Conservation (phyloP, 2,113 vertebrate genomes). For the Zingel zingel region DNA sequence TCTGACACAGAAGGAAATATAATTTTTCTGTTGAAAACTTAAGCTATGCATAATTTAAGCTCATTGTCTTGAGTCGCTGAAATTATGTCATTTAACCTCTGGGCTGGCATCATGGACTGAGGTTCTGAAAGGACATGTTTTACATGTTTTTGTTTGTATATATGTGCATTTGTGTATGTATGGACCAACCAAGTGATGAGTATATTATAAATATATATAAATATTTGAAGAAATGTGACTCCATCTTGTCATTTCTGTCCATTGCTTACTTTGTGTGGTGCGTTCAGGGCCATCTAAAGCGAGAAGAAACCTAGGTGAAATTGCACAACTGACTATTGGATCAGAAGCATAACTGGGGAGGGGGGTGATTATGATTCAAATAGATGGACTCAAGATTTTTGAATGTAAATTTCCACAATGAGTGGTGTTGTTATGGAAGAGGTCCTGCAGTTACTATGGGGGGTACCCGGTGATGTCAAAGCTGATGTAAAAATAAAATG, state of each 20-base stretch:
- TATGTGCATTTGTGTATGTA: slow-evolving; percentile 62
- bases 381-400: neutral
- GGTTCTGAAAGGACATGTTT: slow-evolving; percentile 44
- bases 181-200: slow-evolving; percentile 74
- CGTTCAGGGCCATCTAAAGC: slow-evolving; percentile 35
- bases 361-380: neutral
- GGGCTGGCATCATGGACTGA: slow-evolving; percentile 35
- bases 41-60: slow-evolving; percentile 80
- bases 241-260: slow-evolving; percentile 23
- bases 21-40: slow-evolving; percentile 68
- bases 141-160: slow-evolving; percentile 61
- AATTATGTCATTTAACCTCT: slow-evolving; percentile 30
- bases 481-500: slow-evolving; percentile 74
- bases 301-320: neutral
- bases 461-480: slow-evolving; percentile 80
- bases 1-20: slow-evolving; percentile 50
- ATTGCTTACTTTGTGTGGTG: slow-evolving; percentile 36
- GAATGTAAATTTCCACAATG: neutral
- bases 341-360: neutral
- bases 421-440: slow-evolving; percentile 29
- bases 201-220: slow-evolving; percentile 81
- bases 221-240: slow-evolving; percentile 75
- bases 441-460: slow-evolving; percentile 39
- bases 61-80: slow-evolving; percentile 38
- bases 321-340: neutral